Base-by-base conservation (phyloP, 1,140 invertebrate genomes). In the Wasmannia auropunctata region DNA sequence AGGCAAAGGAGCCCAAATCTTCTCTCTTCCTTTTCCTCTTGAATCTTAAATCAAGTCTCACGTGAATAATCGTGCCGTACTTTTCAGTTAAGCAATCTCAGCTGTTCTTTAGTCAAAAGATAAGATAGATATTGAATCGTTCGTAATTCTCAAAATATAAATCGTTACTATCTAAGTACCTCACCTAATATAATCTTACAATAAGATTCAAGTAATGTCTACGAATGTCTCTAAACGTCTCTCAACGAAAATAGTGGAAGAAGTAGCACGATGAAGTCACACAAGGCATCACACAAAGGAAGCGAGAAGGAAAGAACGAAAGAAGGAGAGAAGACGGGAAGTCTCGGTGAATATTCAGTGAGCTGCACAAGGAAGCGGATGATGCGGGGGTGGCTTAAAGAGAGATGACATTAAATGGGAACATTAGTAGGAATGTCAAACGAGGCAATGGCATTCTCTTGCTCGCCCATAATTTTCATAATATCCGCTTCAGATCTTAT, bases 381-480 rank as follows among this genome's bases (percentile, higher is more conserved):
- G 65, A 43, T 31, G 79, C 79, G 79, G 65, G 79, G 79, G 79
- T 81, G 63, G 65, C 65, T 81, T 72, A 81, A 70, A 49, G 63
- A 81, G 79, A 72, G 51, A 56, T 70, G 79, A 81, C 65, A 81
- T 81, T 81, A 81, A 81, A 81, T 56, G 25, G 63, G 51, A 3
- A 40, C 79, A 81, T 81, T 81, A 72, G 65, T 56, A 72, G 79
- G 37, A 43, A 70, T 80, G 62, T 80, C 77, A 69, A 69, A 79
- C 31, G 76, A 54, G 77, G 49, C 37, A 51, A 37, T 79, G 76
- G 25, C 76, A 56, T 70, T 81, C 63, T 70, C n/a, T 28, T 37
- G 31, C 49, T 37, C 31, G 28, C 43, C 25, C 34, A n/a, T 81
- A 72, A 81, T 70, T 37, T 43, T 56, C 31, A 81, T 81, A 7